phyloP scores from a whole-genome alignment of 2,113 vertebrate genomes.

The Megalops atlanticus region DNA sequence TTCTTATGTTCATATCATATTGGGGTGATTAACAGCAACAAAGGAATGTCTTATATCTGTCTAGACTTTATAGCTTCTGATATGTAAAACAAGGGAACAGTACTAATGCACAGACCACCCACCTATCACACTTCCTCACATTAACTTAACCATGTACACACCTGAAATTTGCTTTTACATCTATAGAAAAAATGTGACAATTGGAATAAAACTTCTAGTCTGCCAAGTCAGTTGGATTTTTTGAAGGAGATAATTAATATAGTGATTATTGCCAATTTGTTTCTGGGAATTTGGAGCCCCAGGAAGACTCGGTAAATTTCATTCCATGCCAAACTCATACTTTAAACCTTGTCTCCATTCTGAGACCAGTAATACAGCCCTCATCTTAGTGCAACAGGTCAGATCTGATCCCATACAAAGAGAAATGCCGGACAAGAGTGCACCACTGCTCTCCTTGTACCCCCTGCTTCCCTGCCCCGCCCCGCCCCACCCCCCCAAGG shows the following conservation, averaged over 20 bases:
- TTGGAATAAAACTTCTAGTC: neutral
- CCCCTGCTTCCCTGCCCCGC: neutral
- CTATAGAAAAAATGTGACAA: neutral
- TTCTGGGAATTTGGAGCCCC: neutral
- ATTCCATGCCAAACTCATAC: neutral
- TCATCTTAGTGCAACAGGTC: neutral
- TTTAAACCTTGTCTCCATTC: neutral
- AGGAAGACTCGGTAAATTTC: neutral
- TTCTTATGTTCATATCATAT: no score
- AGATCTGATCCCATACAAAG: neutral
- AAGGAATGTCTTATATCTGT: neutral
- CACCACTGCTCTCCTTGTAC: conserved; percentile 2
- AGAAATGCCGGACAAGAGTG: conserved; percentile 69
- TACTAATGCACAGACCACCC: neutral
- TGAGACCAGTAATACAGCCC: neutral
- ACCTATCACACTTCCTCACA: neutral
- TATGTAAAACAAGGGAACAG: neutral
- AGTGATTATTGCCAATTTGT: neutral
- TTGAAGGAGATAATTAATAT: neutral
- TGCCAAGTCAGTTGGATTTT: neutral
- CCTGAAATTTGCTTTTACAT: neutral
- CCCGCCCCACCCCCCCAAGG: neutral
- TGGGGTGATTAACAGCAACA: neutral
- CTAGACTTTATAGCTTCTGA: neutral
- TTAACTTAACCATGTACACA: neutral